A percentile compares a stretch with the other conserved stretches of the same genome.
These are phyloP conservation scores for Macroramphosus scolopax DNA, from an alignment of 2,797 vertebrate species.

Conservation along the genomic window DNA sequence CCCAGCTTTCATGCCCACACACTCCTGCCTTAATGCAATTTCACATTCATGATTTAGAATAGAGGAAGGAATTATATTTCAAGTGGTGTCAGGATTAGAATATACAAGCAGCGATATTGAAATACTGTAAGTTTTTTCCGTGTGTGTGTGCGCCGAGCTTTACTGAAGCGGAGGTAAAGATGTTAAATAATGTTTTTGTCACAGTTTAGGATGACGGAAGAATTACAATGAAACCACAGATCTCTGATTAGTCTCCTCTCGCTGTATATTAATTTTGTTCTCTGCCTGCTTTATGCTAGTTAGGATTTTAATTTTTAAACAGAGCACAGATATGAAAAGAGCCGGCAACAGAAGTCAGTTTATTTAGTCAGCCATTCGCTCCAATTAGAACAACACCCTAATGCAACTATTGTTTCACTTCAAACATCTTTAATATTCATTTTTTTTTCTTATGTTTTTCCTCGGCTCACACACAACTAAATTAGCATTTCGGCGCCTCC, in stretches of 20 bases:
- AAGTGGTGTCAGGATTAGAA: constrained; percentile 74
- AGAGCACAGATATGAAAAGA: constrained; percentile 63
- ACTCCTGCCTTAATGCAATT: constrained; percentile 72
- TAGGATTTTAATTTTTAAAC: constrained; percentile 70
- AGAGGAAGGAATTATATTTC: constrained; percentile 71
- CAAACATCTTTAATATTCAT: constrained; percentile 58
- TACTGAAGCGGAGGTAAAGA: constrained; percentile 61
- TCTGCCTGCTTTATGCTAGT: constrained; percentile 46
- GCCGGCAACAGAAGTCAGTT: constrained; percentile 53
- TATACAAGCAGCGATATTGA: constrained; percentile 70
- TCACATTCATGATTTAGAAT: constrained; percentile 69
- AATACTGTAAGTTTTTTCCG: constrained; percentile 52
- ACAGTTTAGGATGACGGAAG: constrained; percentile 50
- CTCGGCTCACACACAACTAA: constrained; percentile 14
- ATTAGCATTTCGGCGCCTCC: constrained; percentile 47
- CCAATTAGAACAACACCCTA: constrained; percentile 75
- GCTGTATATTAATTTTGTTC: constrained; percentile 66
- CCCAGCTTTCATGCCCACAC: constrained; percentile 69
- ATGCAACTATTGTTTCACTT: constrained; percentile 73
- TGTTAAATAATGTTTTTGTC: constrained; percentile 72
- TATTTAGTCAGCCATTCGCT: constrained; percentile 71
- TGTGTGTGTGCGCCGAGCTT: constrained; percentile 43
- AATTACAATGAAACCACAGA: constrained; percentile 61
- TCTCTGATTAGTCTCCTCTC: constrained; percentile 63
- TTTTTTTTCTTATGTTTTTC: constrained; percentile 47